Evolutionary conservation across 2,888 invertebrate species (phyloP), one percentile per base, ranked within the genome.

Genomic region (Nipponacmea schrenckii): DNA sequence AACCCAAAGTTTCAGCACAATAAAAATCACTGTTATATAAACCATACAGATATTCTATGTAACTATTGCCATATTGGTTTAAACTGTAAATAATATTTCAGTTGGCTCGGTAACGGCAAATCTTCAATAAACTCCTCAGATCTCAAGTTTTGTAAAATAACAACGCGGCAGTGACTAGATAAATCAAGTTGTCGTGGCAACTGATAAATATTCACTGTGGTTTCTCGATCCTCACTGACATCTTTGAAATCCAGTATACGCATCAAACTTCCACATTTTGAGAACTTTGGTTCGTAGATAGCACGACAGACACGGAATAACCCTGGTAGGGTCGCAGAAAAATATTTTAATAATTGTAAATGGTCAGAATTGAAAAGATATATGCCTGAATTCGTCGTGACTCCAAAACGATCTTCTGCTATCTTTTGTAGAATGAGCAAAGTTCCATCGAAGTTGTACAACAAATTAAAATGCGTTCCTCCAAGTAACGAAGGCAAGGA

Each of bases 231-330:
- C 4, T 68, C 70, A 20, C 27, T 46, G 27, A 45, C 56, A 17
- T 15, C 31, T 64, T 74, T 74, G 64, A 78, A 74, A 24, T 78
- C 74, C 20, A 79, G 50, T 12, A 78, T 56, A 14, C 77, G 64
- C 77, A 79, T 79, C 64, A 70, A 77, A 62, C 76, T 78, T 67
- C 77, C 74, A 48, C 79, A 79, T 20, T 69, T 67, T 20, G 79
- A 79, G 66, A 79, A 79, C 65, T 74, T 68, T 0, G 77, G 75
- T 26, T 77, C 76, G n/a, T 78, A 79, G 73, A 76, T 78, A 17
- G 68, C 46, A 8, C 68, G 65, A 63, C 79, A 79, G 48, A 79
- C 72, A 39, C 72, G 72, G 65, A 74, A 74, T 56, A 78, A 67
- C 4, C 74, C 76, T 14, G 78, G 79, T 26, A 79, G 73, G 26